Conservation (phyloP, 1,140 invertebrate species). For the Steinernema khuongi region DNA sequence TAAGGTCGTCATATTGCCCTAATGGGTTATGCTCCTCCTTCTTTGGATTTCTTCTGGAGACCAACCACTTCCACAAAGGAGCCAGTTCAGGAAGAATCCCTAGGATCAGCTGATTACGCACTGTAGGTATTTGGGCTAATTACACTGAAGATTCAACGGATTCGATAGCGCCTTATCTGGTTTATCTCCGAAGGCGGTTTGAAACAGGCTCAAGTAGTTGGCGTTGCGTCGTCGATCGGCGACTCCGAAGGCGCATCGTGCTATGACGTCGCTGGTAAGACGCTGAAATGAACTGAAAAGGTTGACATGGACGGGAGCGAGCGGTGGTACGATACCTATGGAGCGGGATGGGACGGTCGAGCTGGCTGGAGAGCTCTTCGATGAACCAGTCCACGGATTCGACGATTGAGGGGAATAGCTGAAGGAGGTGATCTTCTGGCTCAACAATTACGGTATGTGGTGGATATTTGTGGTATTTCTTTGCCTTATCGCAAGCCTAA, state of each 20-base stretch:
- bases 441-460: not conserved
- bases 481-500: no score
- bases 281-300: slow-evolving; percentile 10
- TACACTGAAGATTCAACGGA: not conserved
- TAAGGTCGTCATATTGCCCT: not conserved
- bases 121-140: not conserved
- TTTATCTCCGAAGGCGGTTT: not conserved
- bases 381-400: not conserved
- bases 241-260: not conserved
- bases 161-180: not conserved
- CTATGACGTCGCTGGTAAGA: not conserved
- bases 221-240: not conserved
- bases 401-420: not conserved
- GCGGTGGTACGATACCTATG: not conserved
- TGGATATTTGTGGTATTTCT: no score
- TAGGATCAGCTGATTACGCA: not conserved
- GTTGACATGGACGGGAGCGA: not conserved
- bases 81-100: not conserved
- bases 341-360: not conserved
- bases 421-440: not conserved
- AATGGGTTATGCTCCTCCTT: not conserved
- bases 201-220: not conserved
- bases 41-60: not conserved
- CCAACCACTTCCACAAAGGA: not conserved
- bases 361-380: not conserved